phyloP scores from a whole-genome alignment of 1,140 invertebrate genomes.

The Lordiphosa clarofinis region DNA sequence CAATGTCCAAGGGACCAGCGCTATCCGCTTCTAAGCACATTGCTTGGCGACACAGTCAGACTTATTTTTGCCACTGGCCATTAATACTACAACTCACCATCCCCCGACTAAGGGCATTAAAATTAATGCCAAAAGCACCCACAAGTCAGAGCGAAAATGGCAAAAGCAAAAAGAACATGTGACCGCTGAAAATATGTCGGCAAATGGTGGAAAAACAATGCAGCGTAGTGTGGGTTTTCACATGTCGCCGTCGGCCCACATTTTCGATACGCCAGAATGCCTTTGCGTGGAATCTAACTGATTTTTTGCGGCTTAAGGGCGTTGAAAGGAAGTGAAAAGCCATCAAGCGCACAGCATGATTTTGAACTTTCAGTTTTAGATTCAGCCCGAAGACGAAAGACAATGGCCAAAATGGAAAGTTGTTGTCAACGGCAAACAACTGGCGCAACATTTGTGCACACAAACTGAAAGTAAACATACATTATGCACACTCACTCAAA shows the following conservation, averaged over 20 bases:
- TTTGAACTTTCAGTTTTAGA: slow-evolving; percentile 63
- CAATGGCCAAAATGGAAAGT: slow-evolving; percentile 69
- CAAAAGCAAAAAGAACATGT: slow-evolving; percentile 39
- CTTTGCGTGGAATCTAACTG: slow-evolving; percentile 14
- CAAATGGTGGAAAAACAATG: slow-evolving; percentile 44
- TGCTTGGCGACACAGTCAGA: slow-evolving; percentile 27
- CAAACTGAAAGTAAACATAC: slow-evolving; percentile 19
- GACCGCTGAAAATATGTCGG: slow-evolving; percentile 12
- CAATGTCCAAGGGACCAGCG: background rate
- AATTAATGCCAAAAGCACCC: slow-evolving; percentile 39
- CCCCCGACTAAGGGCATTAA: slow-evolving; percentile 51
- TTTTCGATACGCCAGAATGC: slow-evolving; percentile 59
- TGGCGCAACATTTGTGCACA: slow-evolving; percentile 15
- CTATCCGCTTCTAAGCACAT: slow-evolving; percentile 7
- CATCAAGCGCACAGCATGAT: slow-evolving; percentile 24
- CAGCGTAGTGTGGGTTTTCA: slow-evolving; percentile 10
- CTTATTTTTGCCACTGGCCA: slow-evolving; percentile 28
- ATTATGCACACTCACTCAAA: slow-evolving; percentile 31
- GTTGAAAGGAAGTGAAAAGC: slow-evolving; percentile 70
- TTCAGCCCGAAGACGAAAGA: slow-evolving; percentile 14
- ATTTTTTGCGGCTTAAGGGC: slow-evolving; percentile 22
- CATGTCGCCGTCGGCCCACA: slow-evolving; percentile 12
- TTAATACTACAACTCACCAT: slow-evolving; percentile 22
- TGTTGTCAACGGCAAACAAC: slow-evolving; percentile 39
- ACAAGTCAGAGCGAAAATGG: slow-evolving; percentile 6